A percentile compares a stretch with the other conserved stretches of the same genome.
Evolutionary conservation across 2,888 invertebrate genomes (phyloP).

Genomic region (Hirtodrosophila histrioides): DNA sequence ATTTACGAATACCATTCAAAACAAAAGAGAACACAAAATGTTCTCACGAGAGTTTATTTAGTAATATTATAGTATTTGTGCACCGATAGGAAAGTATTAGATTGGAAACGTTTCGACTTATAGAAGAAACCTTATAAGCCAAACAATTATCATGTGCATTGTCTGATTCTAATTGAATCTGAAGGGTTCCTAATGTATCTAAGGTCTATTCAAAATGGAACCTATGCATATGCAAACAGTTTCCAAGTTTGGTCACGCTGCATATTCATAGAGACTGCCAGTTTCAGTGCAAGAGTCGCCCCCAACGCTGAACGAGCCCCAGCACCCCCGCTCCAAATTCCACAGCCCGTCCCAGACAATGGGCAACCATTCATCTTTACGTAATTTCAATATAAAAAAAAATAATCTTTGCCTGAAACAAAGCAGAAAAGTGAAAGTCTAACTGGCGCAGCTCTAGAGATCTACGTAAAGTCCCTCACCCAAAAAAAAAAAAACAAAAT

Average conservation of each 20-base stretch:
- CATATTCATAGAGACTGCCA: constrained; percentile 32
- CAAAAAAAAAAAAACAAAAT: constrained; percentile 9
- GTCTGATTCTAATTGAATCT: no score
- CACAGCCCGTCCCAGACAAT: constrained; percentile 56
- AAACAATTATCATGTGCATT: no score
- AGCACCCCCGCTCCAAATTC: constrained; percentile 63
- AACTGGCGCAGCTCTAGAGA: constrained; percentile 34
- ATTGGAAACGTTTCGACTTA: no score
- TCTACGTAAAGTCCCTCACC: constrained; percentile 25
- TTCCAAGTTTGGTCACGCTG: constrained; percentile 22
- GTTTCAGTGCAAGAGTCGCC: constrained; percentile 35
- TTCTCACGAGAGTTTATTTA: no score
- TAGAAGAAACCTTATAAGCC: no score
- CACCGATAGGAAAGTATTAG: no score
- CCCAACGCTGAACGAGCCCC: constrained; percentile 49
- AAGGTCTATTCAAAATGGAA: constrained; percentile 1
- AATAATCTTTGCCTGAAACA: constrained; percentile 65
- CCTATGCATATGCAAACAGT: constrained; percentile 18
- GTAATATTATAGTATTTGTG: no score
- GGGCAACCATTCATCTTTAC: constrained; percentile 77
- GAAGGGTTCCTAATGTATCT: constrained; percentile 3
- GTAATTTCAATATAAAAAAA: constrained; percentile 64
- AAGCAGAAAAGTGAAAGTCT: constrained; percentile 74
- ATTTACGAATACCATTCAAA: no score
- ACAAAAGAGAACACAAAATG: no score